A percentile compares a stretch with the other conserved stretches of the same genome.
phyloP scores from a whole-genome alignment of 30 jellyfish, hydroid and myxozoan species.

The Hydra vulgaris region DNA sequence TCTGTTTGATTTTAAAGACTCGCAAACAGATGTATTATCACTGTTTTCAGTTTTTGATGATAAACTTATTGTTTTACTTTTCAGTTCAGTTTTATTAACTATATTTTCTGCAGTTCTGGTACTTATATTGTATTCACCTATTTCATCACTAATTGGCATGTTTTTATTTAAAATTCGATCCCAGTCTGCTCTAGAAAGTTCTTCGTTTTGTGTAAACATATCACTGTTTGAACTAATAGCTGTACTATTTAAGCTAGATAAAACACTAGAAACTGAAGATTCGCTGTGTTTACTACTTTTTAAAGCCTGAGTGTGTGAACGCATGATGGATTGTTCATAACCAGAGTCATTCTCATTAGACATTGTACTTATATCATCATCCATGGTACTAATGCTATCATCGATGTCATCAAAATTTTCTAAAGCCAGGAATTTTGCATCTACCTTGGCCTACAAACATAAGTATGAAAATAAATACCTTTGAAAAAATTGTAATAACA shows the following conservation, averaged over 20 bases:
- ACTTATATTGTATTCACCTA: neutral
- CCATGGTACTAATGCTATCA: conserved; percentile 58
- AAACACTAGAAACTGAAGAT: no score
- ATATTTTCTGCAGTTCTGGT: neutral
- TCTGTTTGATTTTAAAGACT: neutral
- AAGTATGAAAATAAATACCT: no score
- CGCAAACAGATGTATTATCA: neutral
- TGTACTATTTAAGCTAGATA: no score
- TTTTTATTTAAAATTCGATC: conserved; percentile 24
- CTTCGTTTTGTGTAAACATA: conserved; percentile 3
- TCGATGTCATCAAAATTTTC: conserved; percentile 58
- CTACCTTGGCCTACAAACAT: conserved; percentile 88
- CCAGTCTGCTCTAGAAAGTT: conserved; percentile 33
- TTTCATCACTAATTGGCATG: neutral
- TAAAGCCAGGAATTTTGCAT: conserved; percentile 46
- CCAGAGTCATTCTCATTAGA: conserved; percentile 93
- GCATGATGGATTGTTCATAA: conserved; percentile 54
- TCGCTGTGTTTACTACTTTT: neutral
- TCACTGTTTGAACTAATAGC: conserved; percentile 6
- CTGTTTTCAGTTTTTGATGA: neutral
- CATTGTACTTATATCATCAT: conserved; percentile 82
- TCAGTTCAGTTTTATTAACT: neutral
- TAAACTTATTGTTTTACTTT: neutral
- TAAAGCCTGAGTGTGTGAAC: conserved; percentile 51
- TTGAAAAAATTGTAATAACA: neutral